These are phyloP conservation scores for Dichetophora obliterata DNA, from an alignment of 2,888 invertebrate genomes.

Conservation along the genomic window DNA sequence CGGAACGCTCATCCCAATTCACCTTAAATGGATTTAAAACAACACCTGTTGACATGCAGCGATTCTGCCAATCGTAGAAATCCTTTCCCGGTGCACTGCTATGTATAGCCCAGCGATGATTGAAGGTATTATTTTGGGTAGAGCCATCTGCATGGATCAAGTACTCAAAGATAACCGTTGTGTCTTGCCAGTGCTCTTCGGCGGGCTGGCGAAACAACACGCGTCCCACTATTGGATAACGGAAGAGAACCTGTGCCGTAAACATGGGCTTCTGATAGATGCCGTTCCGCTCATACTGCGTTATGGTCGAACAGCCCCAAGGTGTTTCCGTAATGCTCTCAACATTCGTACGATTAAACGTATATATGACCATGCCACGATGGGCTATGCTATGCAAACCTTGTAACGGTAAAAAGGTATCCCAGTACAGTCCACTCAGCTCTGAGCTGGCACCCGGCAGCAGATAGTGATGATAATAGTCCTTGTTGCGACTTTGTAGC, in stretches of 20 bases:
- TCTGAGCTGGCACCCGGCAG: conserved; percentile 79
- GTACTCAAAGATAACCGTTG: conserved; percentile 85
- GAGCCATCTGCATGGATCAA: conserved; percentile 90
- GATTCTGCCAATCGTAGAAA: conserved; percentile 90
- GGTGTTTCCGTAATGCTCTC: conserved; percentile 61
- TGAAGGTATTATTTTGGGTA: conserved; percentile 78
- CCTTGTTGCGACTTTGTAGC: conserved; percentile 79
- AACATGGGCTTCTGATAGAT: conserved; percentile 79
- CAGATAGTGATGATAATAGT: conserved; percentile 77
- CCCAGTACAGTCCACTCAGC: conserved; percentile 83
- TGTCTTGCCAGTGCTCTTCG: conserved; percentile 86
- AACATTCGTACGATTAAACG: conserved; percentile 60
- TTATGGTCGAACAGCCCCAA: conserved; percentile 76
- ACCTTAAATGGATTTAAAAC: conserved; percentile 85
- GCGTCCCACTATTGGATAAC: conserved; percentile 89
- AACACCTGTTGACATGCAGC: conserved; percentile 84
- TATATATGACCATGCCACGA: conserved; percentile 74
- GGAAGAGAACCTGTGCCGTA: conserved; percentile 84
- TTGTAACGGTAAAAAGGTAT: conserved; percentile 86
- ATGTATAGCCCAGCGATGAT: conserved; percentile 89
- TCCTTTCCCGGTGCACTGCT: conserved; percentile 84
- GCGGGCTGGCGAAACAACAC: conserved; percentile 85
- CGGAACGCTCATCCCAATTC: conserved; percentile 75
- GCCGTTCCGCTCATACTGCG: conserved; percentile 76
- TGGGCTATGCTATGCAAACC: conserved; percentile 85